These are phyloP conservation scores for Podarcis cretensis DNA, from an alignment of 2,113 vertebrate genomes.

Conservation along the genomic window DNA sequence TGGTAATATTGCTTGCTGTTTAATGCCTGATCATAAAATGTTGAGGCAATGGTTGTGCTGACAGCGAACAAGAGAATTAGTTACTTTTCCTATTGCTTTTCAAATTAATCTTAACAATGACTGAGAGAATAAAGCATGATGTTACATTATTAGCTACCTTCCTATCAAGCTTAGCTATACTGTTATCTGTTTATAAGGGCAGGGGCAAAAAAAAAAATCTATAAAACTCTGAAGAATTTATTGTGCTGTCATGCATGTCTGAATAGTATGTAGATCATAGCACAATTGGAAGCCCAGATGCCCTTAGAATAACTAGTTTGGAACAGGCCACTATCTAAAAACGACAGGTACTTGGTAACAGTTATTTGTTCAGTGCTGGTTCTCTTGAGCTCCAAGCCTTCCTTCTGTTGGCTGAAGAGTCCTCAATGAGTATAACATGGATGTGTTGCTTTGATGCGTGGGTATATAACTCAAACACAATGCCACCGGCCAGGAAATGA, in stretches of 20 bases:
- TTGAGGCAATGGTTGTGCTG: neutral
- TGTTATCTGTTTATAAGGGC: neutral
- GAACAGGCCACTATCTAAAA: conserved; percentile 11
- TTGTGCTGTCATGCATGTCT: neutral
- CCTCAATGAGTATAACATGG: no score
- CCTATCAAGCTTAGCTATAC: neutral
- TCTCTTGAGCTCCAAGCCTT: neutral
- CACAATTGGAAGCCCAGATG: neutral
- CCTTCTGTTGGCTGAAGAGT: neutral
- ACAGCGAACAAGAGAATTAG: neutral
- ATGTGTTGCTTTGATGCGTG: neutral
- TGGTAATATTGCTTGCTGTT: neutral
- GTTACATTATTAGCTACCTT: neutral
- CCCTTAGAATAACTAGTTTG: conserved; percentile 10
- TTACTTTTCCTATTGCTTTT: neutral
- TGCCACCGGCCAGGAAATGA: neutral
- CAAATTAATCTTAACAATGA: conserved; percentile 2
- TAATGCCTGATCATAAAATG: neutral
- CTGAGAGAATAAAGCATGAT: neutral
- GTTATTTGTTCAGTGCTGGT: neutral
- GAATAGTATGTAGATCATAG: conserved; percentile 3
- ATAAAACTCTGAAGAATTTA: neutral
- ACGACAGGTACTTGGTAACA: neutral
- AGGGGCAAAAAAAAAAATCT: neutral
- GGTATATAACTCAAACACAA: no score